phyloP scores from a whole-genome alignment of 2,797 vertebrate species.

The Pempheris klunzingeri region DNA sequence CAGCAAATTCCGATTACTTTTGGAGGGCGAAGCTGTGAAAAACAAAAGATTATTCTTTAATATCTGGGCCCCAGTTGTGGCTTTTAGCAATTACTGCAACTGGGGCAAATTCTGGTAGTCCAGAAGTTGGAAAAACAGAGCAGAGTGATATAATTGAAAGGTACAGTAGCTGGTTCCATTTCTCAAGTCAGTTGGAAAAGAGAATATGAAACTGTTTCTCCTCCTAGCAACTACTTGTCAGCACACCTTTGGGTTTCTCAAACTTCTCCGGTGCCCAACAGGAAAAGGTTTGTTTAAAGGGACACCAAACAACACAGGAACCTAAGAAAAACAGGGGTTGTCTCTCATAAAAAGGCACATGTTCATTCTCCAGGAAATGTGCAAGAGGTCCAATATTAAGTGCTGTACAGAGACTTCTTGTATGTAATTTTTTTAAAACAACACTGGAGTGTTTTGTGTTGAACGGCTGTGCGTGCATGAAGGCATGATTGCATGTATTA shows the following conservation, averaged over 20 bases:
- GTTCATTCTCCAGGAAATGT: slow-evolving; percentile 14
- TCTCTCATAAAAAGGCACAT: background rate
- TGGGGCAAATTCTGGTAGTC: slow-evolving; percentile 5
- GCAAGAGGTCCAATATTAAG: background rate
- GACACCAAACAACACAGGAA: slow-evolving; percentile 37
- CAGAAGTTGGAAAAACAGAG: slow-evolving; percentile 39
- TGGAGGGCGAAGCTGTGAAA: slow-evolving; percentile 6
- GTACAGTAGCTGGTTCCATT: slow-evolving; percentile 34
- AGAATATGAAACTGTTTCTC: slow-evolving; percentile 21
- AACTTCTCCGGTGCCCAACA: slow-evolving; percentile 13
- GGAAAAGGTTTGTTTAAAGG: slow-evolving; percentile 40
- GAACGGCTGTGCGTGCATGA: slow-evolving; percentile 67
- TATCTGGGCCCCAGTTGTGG: slow-evolving; percentile 34
- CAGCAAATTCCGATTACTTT: slow-evolving; percentile 9
- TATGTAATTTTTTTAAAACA: background rate
- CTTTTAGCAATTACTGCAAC: slow-evolving; percentile 12
- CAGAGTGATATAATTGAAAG: slow-evolving; percentile 28
- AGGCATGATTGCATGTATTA: slow-evolving; percentile 58
- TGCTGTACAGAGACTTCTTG: background rate
- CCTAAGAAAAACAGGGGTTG: slow-evolving; percentile 6
- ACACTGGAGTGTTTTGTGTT: slow-evolving; percentile 3
- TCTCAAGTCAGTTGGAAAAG: slow-evolving; percentile 1
- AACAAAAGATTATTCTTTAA: slow-evolving; percentile 49
- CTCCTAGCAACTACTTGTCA: slow-evolving; percentile 19
- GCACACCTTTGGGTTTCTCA: slow-evolving; percentile 11